phyloP scores from a whole-genome alignment of 2,113 vertebrate genomes.

The Pelodiscus sinensis region DNA sequence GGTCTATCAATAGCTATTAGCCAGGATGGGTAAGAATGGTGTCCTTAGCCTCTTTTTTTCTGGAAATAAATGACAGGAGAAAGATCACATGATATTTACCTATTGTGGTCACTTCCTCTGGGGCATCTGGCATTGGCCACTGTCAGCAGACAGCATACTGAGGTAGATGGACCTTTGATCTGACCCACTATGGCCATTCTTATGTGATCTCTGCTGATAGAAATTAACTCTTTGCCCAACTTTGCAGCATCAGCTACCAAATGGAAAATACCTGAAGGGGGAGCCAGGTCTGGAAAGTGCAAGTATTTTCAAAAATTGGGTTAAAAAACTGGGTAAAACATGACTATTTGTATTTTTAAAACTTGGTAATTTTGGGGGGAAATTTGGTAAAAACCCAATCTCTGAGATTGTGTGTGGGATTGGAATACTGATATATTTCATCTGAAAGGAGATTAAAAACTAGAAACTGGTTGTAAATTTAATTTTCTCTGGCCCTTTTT shows the following conservation, averaged over 20 bases:
- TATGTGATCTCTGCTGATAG: background rate
- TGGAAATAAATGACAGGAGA: too few relatives aligned
- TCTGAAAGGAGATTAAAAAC: background rate
- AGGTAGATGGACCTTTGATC: too few relatives aligned
- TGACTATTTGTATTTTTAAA: background rate
- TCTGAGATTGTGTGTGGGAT: background rate
- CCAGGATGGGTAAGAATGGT: too few relatives aligned
- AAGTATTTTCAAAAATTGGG: background rate
- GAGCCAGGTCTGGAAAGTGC: background rate
- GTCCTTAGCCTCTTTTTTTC: too few relatives aligned
- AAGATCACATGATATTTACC: too few relatives aligned
- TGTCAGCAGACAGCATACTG: too few relatives aligned
- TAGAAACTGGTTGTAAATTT: background rate
- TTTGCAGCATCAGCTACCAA: background rate
- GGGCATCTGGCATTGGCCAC: too few relatives aligned
- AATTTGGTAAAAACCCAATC: background rate
- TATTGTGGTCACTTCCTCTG: too few relatives aligned
- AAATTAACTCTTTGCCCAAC: background rate
- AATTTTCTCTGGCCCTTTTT: background rate
- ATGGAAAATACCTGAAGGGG: background rate
- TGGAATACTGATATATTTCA: background rate
- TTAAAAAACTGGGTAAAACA: background rate
- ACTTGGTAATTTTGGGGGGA: background rate
- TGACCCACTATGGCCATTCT: background rate
- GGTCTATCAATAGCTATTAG: too few relatives aligned